Conservation (phyloP, 2,113 vertebrate species). For the Litocranius walleri region DNA sequence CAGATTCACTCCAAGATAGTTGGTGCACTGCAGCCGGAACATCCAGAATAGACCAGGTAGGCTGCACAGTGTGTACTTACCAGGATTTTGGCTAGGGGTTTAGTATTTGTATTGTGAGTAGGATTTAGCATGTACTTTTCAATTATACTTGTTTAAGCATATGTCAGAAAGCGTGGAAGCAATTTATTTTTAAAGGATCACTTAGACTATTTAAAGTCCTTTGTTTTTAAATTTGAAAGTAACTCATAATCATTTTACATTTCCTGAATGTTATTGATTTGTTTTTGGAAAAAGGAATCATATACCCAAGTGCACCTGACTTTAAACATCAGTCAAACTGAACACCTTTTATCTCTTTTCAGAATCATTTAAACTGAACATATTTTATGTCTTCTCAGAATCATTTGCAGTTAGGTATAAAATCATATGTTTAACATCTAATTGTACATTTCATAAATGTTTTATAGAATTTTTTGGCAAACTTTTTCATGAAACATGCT, state of each 20-base stretch:
- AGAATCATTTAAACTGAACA: slow-evolving; percentile 46
- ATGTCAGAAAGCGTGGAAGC: slow-evolving; percentile 23
- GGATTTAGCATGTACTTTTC: neutral
- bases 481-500: neutral
- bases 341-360: slow-evolving; percentile 26
- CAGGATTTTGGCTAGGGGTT: slow-evolving; percentile 63
- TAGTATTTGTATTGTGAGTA: slow-evolving; percentile 45
- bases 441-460: neutral
- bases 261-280: slow-evolving; percentile 10
- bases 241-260: slow-evolving; percentile 16
- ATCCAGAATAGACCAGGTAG: slow-evolving; percentile 70
- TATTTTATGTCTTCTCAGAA: slow-evolving; percentile 25
- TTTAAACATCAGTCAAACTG: slow-evolving; percentile 70
- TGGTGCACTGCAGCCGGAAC: slow-evolving; percentile 55
- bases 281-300: slow-evolving; percentile 25
- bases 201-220: neutral
- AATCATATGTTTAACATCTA: neutral
- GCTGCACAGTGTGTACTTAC: slow-evolving; percentile 59
- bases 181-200: slow-evolving; percentile 30
- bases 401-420: neutral
- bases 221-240: slow-evolving; percentile 35
- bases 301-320: slow-evolving; percentile 62
- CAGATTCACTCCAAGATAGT: slow-evolving; percentile 77
- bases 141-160: slow-evolving; percentile 8
- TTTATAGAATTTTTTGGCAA: neutral